Conservation (phyloP, 2,113 vertebrate genomes). For the Cinclus mexicanus region DNA sequence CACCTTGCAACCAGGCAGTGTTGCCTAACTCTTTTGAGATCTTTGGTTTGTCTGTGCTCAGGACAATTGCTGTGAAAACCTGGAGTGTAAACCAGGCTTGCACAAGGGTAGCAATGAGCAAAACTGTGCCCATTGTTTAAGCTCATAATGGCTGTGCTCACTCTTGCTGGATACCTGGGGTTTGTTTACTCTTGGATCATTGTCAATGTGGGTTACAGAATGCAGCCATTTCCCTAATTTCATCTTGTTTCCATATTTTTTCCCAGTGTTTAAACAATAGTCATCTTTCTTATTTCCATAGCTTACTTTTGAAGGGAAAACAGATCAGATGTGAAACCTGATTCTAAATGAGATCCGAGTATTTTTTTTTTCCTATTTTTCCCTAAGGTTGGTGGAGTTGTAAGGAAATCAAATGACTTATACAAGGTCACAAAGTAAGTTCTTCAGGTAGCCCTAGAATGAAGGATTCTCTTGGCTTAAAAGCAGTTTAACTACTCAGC, state of each 20-base stretch:
- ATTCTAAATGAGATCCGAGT: neutral
- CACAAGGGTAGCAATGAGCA: neutral
- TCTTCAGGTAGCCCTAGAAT: neutral
- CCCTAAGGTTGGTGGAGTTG: neutral
- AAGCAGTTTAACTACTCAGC: neutral
- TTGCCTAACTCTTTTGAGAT: neutral
- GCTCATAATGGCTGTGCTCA: neutral
- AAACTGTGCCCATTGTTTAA: neutral
- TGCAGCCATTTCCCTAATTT: neutral
- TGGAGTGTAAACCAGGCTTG: neutral
- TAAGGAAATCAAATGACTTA: neutral
- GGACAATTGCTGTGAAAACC: neutral
- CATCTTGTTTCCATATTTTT: neutral
- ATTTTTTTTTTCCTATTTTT: neutral
- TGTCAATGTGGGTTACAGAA: neutral
- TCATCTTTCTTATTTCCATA: neutral
- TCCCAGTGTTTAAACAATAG: neutral
- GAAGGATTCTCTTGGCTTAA: neutral
- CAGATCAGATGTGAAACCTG: neutral
- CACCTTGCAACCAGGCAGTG: neutral
- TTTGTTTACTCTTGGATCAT: neutral
- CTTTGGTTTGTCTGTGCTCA: neutral
- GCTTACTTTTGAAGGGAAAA: neutral
- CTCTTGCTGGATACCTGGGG: neutral
- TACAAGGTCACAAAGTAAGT: neutral